Evolutionary conservation across 2,113 vertebrate genomes (phyloP).

Genomic region (Alligator sinensis): DNA sequence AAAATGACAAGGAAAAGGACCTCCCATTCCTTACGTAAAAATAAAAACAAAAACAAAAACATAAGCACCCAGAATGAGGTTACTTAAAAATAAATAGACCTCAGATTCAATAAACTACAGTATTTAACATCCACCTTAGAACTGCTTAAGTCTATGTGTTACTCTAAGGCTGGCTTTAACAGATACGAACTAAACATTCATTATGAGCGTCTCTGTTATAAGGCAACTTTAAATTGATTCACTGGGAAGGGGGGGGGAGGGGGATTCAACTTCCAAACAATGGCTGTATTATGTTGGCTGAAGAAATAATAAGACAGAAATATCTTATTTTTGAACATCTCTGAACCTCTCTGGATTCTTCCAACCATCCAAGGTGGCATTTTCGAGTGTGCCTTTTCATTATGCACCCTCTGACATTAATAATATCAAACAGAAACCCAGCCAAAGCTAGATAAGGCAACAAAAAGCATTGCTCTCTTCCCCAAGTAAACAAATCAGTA

Average conservation of each 20-base stretch:
- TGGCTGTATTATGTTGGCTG: conserved; percentile 72
- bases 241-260: conserved; percentile 58
- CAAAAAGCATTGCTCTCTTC: conserved; percentile 83
- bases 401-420: conserved; percentile 75
- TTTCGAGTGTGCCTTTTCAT: conserved; percentile 63
- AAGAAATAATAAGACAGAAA: conserved; percentile 58
- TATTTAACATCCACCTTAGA: conserved; percentile 66
- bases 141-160: conserved; percentile 69
- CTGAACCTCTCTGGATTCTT: conserved; percentile 53
- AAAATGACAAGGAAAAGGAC: conserved; percentile 57
- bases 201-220: conserved; percentile 77
- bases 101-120: conserved; percentile 62
- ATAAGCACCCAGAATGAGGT: conserved; percentile 3
- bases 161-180: conserved; percentile 77
- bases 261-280: conserved; percentile 58
- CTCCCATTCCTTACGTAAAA: not conserved
- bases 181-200: conserved; percentile 80
- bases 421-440: conserved; percentile 80
- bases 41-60: conserved; percentile 24
- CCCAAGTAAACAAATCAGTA: conserved; percentile 80
- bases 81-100: conserved; percentile 71
- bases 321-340: conserved; percentile 50
- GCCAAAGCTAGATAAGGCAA: conserved; percentile 86
- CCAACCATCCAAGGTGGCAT: conserved; percentile 43
- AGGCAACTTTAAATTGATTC: conserved; percentile 83